phyloP scores from a whole-genome alignment of 2,797 vertebrate species.

The Euphonia xanthogaster region DNA sequence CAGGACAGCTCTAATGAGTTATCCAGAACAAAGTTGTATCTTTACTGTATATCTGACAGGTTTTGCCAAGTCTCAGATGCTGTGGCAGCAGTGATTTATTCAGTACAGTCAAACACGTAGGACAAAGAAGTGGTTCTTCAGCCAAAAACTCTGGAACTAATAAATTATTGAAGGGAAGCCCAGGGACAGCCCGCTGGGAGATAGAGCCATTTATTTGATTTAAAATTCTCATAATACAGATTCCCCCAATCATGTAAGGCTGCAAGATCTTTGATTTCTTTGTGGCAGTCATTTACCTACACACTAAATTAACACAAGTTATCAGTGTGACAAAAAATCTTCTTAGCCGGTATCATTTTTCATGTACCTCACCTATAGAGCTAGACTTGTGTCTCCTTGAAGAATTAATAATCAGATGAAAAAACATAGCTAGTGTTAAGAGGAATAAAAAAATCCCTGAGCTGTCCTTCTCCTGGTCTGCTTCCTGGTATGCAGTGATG shows the following conservation, averaged over 20 bases:
- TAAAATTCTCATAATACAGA: not conserved
- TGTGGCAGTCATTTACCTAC: not conserved
- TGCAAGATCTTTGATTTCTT: not conserved
- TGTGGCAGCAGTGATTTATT: not conserved
- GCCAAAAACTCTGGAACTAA: not conserved
- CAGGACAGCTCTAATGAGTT: not conserved
- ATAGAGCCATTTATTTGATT: not conserved
- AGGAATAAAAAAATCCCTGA: not conserved
- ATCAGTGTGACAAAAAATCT: not conserved
- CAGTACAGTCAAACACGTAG: not conserved
- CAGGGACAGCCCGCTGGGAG: not conserved
- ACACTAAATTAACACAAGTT: not conserved
- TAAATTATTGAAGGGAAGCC: not conserved
- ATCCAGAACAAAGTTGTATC: not conserved
- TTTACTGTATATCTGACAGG: not conserved
- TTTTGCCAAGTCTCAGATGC: not conserved
- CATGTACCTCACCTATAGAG: not conserved
- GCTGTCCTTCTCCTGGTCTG: not conserved
- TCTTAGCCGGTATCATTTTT: not conserved
- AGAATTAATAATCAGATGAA: not conserved
- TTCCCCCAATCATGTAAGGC: accelerated
- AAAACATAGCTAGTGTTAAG: not conserved
- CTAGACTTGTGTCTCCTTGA: not conserved
- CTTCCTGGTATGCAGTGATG: not conserved
- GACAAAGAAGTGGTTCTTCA: not conserved